phyloP scores from a whole-genome alignment of 2,113 vertebrate genomes.

The Struthidea cinerea region DNA sequence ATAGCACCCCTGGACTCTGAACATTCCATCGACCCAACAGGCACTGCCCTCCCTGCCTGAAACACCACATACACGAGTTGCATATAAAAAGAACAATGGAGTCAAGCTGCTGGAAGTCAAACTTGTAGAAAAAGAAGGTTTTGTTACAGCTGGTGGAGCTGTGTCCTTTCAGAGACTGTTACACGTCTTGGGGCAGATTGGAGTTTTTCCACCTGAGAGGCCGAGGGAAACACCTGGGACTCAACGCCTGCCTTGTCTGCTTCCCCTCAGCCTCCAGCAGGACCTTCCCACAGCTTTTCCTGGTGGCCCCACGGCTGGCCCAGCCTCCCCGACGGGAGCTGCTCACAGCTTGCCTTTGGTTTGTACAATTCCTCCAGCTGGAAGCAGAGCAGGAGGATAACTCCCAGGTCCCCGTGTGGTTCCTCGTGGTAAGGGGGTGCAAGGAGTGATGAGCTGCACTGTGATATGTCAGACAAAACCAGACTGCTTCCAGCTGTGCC shows the following conservation, averaged over 20 bases:
- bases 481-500: background rate
- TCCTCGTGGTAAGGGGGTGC: background rate
- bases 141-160: background rate
- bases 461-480: background rate
- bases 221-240: background rate
- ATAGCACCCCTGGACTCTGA: background rate
- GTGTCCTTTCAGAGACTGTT: background rate
- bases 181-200: background rate
- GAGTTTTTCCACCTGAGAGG: constrained; percentile 8
- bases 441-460: constrained; percentile 18
- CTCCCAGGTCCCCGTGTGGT: background rate
- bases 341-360: constrained; percentile 47
- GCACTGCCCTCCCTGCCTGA: constrained; percentile 10
- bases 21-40: background rate
- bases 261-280: background rate
- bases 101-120: constrained; percentile 41
- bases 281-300: background rate
- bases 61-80: background rate
- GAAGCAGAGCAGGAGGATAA: background rate
- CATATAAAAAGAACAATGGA: background rate
- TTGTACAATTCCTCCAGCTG: background rate
- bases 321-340: background rate
- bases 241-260: background rate
- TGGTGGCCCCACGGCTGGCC: background rate
- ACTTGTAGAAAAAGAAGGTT: constrained; percentile 8